phyloP scores from a whole-genome alignment of 2,797 vertebrate genomes.

The Coilia nasus region DNA sequence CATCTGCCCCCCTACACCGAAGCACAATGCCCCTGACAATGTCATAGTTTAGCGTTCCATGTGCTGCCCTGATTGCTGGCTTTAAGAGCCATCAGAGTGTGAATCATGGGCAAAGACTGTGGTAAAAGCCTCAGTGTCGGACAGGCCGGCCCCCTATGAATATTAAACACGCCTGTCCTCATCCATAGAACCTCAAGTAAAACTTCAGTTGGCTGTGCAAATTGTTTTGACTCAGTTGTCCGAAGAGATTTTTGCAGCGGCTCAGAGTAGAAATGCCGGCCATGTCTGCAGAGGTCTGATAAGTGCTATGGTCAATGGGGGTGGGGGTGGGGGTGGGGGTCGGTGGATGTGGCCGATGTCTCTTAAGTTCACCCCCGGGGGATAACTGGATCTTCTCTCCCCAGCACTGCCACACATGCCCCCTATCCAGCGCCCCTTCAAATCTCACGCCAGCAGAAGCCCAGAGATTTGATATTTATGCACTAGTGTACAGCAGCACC shows the following conservation, averaged over 20 bases:
- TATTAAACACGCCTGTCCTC: slow-evolving; percentile 38
- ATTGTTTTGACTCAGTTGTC: slow-evolving; percentile 51
- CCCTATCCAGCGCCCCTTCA: background rate
- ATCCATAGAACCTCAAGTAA: slow-evolving; percentile 27
- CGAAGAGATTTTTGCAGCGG: slow-evolving; percentile 44
- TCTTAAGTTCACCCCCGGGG: background rate
- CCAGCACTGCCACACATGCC: background rate
- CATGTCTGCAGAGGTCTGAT: slow-evolving; percentile 38
- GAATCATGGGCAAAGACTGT: slow-evolving; percentile 26
- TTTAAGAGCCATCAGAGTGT: slow-evolving; percentile 25
- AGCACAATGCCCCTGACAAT: slow-evolving; percentile 11
- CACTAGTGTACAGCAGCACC: background rate
- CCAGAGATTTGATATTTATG: background rate
- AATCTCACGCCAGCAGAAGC: background rate
- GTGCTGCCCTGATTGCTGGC: background rate
- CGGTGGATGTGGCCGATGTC: background rate
- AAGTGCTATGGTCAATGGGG: background rate
- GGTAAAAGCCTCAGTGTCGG: slow-evolving; percentile 28
- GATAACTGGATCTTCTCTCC: background rate
- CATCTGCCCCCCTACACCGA: background rate
- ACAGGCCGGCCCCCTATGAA: slow-evolving; percentile 39
- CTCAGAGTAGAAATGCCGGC: slow-evolving; percentile 34
- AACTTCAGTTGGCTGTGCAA: slow-evolving; percentile 46
- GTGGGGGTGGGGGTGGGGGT: background rate
- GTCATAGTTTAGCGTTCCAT: background rate